Percentiles rank a stretch among this genome's conserved stretches.
Conservation (phyloP, 2,888 invertebrate species). For the Xylocampa areola region DNA sequence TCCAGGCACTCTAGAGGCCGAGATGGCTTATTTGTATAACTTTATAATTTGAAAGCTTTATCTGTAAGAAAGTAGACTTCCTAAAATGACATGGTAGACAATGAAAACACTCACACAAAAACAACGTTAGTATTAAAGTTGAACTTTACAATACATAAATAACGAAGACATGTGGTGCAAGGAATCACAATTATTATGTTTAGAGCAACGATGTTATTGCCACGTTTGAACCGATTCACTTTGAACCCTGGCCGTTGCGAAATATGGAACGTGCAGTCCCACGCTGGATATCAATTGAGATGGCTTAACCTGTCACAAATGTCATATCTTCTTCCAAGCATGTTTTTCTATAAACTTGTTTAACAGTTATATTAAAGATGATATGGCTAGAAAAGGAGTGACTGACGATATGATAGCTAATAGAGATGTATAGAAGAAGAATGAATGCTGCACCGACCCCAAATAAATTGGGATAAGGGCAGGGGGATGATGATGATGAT, state of each 20-base stretch:
- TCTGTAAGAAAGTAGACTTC: not conserved
- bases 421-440: too few relatives aligned
- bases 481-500: too few relatives aligned
- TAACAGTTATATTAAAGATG: too few relatives aligned
- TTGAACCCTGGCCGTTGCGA: slow-evolving; percentile 47
- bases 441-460: too few relatives aligned
- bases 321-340: too few relatives aligned
- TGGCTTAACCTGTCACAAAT: slow-evolving; percentile 13
- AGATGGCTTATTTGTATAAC: too few relatives aligned
- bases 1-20: too few relatives aligned
- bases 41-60: too few relatives aligned
- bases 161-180: slow-evolving; percentile 55
- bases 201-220: slow-evolving; percentile 42
- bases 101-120: slow-evolving; percentile 41
- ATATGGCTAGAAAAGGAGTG: too few relatives aligned
- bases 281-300: slow-evolving; percentile 39
- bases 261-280: slow-evolving; percentile 31
- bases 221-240: slow-evolving; percentile 50
- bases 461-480: too few relatives aligned
- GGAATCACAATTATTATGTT: slow-evolving; percentile 56
- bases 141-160: slow-evolving; percentile 60
- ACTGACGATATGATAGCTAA: too few relatives aligned
- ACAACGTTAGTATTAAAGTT: slow-evolving; percentile 56
- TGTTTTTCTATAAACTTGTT: too few relatives aligned
- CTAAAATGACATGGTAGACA: slow-evolving; percentile 4